Evolutionary conservation across 2,888 invertebrate genomes (phyloP).

Genomic region (Linnaemya tessellans): DNA sequence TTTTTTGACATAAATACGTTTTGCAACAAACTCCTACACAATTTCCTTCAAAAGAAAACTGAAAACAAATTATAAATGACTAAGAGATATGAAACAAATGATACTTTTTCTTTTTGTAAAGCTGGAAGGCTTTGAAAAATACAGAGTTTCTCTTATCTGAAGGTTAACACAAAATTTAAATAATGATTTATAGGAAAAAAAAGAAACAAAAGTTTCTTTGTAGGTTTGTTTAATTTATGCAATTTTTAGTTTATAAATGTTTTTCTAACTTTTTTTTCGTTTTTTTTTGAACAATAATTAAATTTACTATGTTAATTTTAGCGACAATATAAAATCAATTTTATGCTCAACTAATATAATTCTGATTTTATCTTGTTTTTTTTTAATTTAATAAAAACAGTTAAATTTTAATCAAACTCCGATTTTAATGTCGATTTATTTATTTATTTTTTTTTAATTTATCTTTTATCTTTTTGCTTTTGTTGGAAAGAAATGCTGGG

Average conservation of each 20-base stretch:
- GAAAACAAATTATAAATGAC: constrained; percentile 14
- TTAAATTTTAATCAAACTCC: not conserved
- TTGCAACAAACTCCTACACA: not conserved
- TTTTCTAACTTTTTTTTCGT: no score
- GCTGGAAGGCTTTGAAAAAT: not conserved
- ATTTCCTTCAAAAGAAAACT: not conserved
- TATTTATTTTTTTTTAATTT: not conserved
- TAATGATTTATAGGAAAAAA: not conserved
- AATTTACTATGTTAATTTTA: constrained; percentile 12
- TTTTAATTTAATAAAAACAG: not conserved
- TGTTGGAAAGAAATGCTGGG: not conserved
- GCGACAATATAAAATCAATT: constrained; percentile 4
- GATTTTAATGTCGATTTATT: not conserved
- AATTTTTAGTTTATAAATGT: not conserved
- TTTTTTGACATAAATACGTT: constrained; percentile 11
- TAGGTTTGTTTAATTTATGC: not conserved
- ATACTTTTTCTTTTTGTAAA: not conserved
- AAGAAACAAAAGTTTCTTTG: not conserved
- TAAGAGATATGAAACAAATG: not conserved
- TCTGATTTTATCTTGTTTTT: not conserved
- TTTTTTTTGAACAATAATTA: not conserved
- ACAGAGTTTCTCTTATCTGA: not conserved
- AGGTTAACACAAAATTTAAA: constrained; percentile 11
- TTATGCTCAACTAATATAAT: constrained; percentile 16
- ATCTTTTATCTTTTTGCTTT: not conserved